Conservation (phyloP, 2,888 invertebrate genomes). For the Fragum fragum region DNA sequence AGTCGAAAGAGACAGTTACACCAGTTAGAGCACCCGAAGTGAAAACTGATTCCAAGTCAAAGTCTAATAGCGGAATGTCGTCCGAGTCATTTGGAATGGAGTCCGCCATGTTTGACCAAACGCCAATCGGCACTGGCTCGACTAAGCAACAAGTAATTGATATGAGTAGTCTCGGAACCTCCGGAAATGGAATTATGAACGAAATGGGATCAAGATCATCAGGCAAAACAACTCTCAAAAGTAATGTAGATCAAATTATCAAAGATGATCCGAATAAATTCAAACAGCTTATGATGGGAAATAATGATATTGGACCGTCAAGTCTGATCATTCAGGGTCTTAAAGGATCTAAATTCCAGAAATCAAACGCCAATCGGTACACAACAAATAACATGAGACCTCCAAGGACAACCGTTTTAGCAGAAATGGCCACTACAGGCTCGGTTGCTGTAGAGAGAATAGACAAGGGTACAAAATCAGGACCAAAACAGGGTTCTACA, state of each 20-base stretch:
- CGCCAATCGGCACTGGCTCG: neutral
- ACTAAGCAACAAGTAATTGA: neutral
- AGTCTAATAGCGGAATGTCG: neutral
- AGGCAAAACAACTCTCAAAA: neutral
- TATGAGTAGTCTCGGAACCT: neutral
- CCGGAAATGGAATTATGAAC: neutral
- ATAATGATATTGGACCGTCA: neutral
- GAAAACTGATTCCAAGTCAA: neutral
- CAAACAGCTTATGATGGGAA: conserved; percentile 11
- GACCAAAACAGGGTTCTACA: neutral
- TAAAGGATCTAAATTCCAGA: neutral
- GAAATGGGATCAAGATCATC: conserved; percentile 14
- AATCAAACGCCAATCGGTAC: neutral
- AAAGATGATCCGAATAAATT: neutral
- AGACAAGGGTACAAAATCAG: neutral
- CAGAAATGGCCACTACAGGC: conserved; percentile 12
- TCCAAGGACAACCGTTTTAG: conserved; percentile 5
- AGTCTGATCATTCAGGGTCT: conserved; percentile 4
- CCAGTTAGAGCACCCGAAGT: neutral
- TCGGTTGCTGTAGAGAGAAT: conserved; percentile 5
- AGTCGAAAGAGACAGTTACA: neutral
- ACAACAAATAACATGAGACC: neutral
- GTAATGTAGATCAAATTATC: neutral
- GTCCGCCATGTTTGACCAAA: conserved; percentile 19
- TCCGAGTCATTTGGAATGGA: conserved; percentile 9